Percentiles rank a stretch among this genome's conserved stretches.
These are phyloP conservation scores for Petrocephalus sullivani DNA, from an alignment of 2,797 vertebrate genomes.

Conservation along the genomic window DNA sequence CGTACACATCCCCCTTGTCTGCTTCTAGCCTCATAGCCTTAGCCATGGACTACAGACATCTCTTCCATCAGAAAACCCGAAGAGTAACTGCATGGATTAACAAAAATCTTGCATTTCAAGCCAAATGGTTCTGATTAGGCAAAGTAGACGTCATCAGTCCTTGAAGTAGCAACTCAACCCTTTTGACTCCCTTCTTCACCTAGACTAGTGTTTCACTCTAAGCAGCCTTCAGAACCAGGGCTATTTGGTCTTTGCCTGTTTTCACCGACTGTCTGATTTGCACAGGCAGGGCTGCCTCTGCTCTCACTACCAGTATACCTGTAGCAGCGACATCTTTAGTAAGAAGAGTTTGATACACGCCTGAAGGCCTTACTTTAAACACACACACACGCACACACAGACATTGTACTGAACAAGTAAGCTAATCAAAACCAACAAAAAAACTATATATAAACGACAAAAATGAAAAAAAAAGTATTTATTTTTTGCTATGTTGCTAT, in stretches of 20 bases:
- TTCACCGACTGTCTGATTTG: slow-evolving; percentile 26
- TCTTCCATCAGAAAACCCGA: background rate
- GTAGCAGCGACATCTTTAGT: slow-evolving; percentile 15
- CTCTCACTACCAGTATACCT: background rate
- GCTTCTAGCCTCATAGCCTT: background rate
- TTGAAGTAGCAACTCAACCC: background rate
- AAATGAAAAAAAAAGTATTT: slow-evolving; percentile 83
- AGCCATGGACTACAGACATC: background rate
- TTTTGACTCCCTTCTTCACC: background rate
- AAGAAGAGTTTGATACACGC: slow-evolving; percentile 45
- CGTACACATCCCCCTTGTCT: background rate
- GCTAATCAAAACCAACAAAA: slow-evolving; percentile 71
- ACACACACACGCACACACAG: slow-evolving; percentile 51
- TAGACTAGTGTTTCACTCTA: background rate
- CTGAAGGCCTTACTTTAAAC: slow-evolving; percentile 56
- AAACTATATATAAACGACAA: slow-evolving; percentile 70
- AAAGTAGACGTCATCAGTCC: background rate
- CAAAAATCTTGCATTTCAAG: background rate
- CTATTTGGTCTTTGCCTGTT: background rate
- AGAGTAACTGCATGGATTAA: background rate
- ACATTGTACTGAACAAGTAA: slow-evolving; percentile 77
- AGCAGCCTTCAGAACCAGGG: background rate
- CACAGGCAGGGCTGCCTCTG: background rate
- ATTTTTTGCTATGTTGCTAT: slow-evolving; percentile 79
- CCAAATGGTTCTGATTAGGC: background rate